Base-by-base conservation (phyloP, 2,888 invertebrate genomes). In the Drosophila niveifrons region DNA sequence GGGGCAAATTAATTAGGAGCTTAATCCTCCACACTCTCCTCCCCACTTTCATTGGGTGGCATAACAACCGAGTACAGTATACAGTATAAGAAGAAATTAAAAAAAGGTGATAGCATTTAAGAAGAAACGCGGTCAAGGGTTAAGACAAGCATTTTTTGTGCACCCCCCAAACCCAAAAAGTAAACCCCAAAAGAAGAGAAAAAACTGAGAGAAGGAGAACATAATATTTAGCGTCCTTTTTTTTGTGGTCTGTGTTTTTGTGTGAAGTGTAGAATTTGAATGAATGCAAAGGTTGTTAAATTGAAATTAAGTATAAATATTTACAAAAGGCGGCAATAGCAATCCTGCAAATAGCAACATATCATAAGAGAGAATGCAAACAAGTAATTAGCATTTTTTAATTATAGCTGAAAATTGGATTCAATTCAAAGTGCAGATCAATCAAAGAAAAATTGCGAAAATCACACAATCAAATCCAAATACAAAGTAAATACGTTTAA, bases 291-390 rank as follows among this genome's bases (percentile, higher is more conserved):
- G 84, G 84, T 84, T 85, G 89, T 85, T 88, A 70, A 77, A 70
- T 72, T 52, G 62, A 88, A 89, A 88, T 72, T 72, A 86, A 82
- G 75, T 71, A 89, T 78, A 83, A 84, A 80, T 88, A 90, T 88
- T 88, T 87, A 88, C 88, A 88, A 78, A 69, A 61, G 68, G 62
- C 59, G 51, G 72, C 66, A 70, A 47, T 47, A 77, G 67, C 64
- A 77, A 62, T 48, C 72, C 70, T 59, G 64, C 70, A 80, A 80
- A 81, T 79, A 84, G 76, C 73, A 82, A 87, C 88, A 87, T 88
- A 89, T 87, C 87, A 88, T 47, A 72, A 65, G 53, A 75, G 50
- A 13, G 62, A 62, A 75, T 58, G 72, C 77, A 80, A 80, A 61
- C 64, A 80, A 72, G 41, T 70, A 73, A 69, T 77, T 62, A 80